phyloP scores from a whole-genome alignment of 2,113 vertebrate genomes.

The Pseudopodoces humilis region DNA sequence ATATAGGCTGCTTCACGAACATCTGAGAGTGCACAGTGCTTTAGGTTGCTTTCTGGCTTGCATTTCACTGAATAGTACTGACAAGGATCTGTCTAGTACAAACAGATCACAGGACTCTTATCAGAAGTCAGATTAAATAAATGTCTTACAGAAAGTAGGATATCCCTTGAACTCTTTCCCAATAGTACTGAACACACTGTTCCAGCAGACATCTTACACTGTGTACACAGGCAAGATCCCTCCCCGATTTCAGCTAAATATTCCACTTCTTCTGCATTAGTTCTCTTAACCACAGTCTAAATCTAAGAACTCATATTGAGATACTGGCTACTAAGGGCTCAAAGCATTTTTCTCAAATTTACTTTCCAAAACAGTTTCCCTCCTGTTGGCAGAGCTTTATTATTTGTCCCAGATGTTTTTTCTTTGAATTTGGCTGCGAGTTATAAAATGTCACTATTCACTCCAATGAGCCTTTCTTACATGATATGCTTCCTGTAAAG shows the following conservation, averaged over 20 bases:
- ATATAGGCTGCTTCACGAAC: neutral
- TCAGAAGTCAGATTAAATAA: constrained; percentile 43
- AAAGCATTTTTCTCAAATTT: neutral
- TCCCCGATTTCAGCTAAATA: neutral
- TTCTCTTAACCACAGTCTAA: neutral
- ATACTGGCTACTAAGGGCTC: neutral
- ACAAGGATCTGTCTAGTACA: neutral
- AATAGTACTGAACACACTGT: neutral
- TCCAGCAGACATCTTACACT: neutral
- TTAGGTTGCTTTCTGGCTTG: neutral
- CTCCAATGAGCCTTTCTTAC: neutral
- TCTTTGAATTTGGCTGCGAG: neutral
- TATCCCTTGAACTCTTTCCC: constrained; percentile 16
- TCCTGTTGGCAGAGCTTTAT: neutral
- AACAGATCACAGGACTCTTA: constrained; percentile 14
- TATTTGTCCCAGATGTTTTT: constrained; percentile 27
- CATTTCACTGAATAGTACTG: neutral
- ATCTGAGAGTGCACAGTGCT: neutral
- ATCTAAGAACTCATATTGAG: neutral
- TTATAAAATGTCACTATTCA: neutral
- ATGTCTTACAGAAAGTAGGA: neutral
- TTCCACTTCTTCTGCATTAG: neutral
- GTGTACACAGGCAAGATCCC: neutral
- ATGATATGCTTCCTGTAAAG: neutral
- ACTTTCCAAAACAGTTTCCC: constrained; percentile 22